A percentile compares a stretch with the other conserved stretches of the same genome.
Evolutionary conservation across 1,140 invertebrate species (phyloP).

Genomic region (Diorhabda elongata): DNA sequence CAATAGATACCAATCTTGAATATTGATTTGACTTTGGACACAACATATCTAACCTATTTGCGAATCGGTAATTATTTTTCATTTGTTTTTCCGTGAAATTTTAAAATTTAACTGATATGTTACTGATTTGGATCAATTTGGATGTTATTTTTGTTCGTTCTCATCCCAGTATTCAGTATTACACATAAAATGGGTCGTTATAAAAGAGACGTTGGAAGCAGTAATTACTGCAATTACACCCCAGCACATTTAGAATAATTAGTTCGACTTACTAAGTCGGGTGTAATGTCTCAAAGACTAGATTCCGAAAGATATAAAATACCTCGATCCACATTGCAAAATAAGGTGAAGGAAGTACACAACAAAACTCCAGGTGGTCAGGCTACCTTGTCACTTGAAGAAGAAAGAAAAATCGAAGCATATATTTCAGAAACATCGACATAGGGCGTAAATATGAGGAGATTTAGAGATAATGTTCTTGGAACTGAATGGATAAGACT

Average conservation of each 20-base stretch:
- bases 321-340: neutral
- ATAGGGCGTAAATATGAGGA: neutral
- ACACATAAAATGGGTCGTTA: no score
- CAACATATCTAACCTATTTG: no score
- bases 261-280: neutral
- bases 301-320: neutral
- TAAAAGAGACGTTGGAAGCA: no score
- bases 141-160: no score
- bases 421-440: neutral
- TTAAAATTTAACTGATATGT: no score
- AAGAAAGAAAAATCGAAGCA: neutral
- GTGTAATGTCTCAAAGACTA: neutral
- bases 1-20: no score
- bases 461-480: neutral
- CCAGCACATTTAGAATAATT: neutral
- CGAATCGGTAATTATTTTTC: no score
- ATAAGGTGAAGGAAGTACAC: neutral
- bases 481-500: neutral
- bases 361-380: neutral
- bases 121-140: no score
- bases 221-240: neutral
- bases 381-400: neutral
- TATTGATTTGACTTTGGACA: no score
- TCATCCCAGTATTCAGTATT: no score
- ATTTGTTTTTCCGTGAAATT: no score